Base-by-base conservation (phyloP, 92 coral and sea anemone genomes). In the Siderastrea siderea region DNA sequence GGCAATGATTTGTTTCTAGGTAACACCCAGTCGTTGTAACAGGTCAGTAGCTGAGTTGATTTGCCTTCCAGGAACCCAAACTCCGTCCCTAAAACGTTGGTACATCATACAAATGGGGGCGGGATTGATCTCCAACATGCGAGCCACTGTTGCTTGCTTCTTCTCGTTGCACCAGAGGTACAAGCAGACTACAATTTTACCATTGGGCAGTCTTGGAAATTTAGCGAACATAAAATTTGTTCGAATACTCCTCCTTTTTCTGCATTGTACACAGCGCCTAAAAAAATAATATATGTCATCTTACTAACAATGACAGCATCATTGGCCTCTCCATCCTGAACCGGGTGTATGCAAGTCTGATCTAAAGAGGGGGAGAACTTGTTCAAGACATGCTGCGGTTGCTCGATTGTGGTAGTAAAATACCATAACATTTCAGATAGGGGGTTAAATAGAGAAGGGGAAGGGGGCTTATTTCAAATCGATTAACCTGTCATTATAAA, bases 21-120 rank as follows among this genome's bases (percentile, higher is more conserved):
- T 71, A n/a, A 62, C 2, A 71, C 54, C 83, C 88, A 88, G 80
- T 88, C 92, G 44, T 81, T 59, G 57, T 68, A 52, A 44, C 81
- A 57, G n/a, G 83, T 15, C 55, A 83, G 73, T 10, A 78, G 44
- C 82, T 84, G 86, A 3, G 89, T 84, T 51, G 86, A 84, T 26
- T 71, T 67, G 57, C 78, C 82, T 43, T 77, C 86, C 3, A 84
- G 75, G 44, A 82, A 84, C 43, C 79, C 82, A 51, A 90, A 80
- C 64, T 90, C 4, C 60, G 44, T 72, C 77, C 15, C 54, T 48
- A 7, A 47, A 7, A 2, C 5, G 14, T 48, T 53, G 77, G 50
- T 11, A 53, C n/a, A 72, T 48, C 77, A 8, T 48, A 4, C 45
- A 48, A 13, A 72, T 52, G 7, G 13, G 0, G 44, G 16, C 43